phyloP scores from a whole-genome alignment of 2,888 invertebrate genomes.

The Ectobius pallidus region DNA sequence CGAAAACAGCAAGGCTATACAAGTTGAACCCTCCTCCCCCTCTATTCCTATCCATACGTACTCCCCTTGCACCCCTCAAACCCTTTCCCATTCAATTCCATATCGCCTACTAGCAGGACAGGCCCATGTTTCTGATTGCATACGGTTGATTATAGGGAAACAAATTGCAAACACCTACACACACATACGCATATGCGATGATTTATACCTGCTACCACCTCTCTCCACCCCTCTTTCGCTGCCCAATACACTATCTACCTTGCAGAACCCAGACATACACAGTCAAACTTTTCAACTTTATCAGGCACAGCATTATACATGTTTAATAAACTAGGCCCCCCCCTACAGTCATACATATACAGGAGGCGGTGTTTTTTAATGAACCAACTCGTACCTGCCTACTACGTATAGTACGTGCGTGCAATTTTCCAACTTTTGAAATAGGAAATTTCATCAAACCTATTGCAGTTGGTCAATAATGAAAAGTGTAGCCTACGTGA shows the following conservation, averaged over 20 bases:
- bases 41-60: background rate
- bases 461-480: slow-evolving; percentile 7
- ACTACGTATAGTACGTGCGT: background rate
- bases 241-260: slow-evolving; percentile 18
- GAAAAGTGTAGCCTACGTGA: background rate
- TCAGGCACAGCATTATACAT: slow-evolving; percentile 12
- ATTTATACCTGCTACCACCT: slow-evolving; percentile 22
- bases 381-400: background rate
- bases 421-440: slow-evolving; percentile 15
- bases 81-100: slow-evolving; percentile 25
- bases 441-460: slow-evolving; percentile 23
- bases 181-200: background rate
- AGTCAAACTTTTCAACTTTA: slow-evolving; percentile 22
- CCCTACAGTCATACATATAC: slow-evolving; percentile 6
- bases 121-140: slow-evolving; percentile 23
- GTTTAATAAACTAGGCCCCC: slow-evolving; percentile 27
- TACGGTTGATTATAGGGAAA: slow-evolving; percentile 26
- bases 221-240: background rate
- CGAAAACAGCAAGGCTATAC: slow-evolving; percentile 28
- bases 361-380: slow-evolving; percentile 14
- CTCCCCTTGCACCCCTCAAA: slow-evolving; percentile 1
- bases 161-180: slow-evolving; percentile 28
- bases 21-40: slow-evolving; percentile 15
- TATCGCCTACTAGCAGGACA: slow-evolving; percentile 22
- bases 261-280: background rate